Conservation (phyloP, 1,140 invertebrate genomes). For the Tetramorium simillimum region DNA sequence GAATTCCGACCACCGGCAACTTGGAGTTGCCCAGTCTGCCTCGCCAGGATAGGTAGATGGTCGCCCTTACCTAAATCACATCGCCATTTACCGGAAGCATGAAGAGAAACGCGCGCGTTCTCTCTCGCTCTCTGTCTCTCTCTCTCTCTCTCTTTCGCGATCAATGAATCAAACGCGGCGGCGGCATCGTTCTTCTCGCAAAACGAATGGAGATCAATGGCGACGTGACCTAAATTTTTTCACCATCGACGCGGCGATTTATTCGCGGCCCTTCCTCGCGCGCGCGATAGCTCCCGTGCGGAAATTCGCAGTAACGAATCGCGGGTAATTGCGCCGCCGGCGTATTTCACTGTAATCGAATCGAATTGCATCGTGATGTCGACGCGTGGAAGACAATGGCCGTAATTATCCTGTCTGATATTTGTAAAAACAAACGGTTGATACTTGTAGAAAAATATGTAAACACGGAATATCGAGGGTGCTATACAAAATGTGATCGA, state of each 20-base stretch:
- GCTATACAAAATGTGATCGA: not conserved
- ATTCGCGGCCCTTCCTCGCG: conserved; percentile 29
- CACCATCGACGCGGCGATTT: conserved; percentile 55
- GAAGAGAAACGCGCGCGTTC: not conserved
- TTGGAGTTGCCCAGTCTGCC: conserved; percentile 59
- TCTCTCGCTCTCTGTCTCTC: not conserved
- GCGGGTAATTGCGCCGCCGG: conserved; percentile 44
- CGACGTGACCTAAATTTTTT: conserved; percentile 59
- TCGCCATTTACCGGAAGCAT: conserved; percentile 70
- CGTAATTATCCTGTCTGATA: not conserved
- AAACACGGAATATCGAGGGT: not conserved
- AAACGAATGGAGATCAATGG: conserved; percentile 61
- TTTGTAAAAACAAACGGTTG: conserved; percentile 1
- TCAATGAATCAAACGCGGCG: conserved; percentile 67
- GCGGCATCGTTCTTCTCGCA: conserved; percentile 25
- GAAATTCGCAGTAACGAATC: conserved; percentile 46
- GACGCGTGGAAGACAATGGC: conserved; percentile 5
- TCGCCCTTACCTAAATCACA: conserved; percentile 77
- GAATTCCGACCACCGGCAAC: conserved; percentile 78
- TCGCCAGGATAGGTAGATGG: conserved; percentile 20
- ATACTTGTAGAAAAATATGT: not conserved
- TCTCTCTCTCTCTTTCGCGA: conserved; percentile 4
- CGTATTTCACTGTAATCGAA: conserved; percentile 50
- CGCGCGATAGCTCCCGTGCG: not conserved
- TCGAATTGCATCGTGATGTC: conserved; percentile 21